A percentile compares a stretch with the other conserved stretches of the same genome.
phyloP scores from a whole-genome alignment of 2,888 invertebrate genomes.

The Kryphioiulus occultus region DNA sequence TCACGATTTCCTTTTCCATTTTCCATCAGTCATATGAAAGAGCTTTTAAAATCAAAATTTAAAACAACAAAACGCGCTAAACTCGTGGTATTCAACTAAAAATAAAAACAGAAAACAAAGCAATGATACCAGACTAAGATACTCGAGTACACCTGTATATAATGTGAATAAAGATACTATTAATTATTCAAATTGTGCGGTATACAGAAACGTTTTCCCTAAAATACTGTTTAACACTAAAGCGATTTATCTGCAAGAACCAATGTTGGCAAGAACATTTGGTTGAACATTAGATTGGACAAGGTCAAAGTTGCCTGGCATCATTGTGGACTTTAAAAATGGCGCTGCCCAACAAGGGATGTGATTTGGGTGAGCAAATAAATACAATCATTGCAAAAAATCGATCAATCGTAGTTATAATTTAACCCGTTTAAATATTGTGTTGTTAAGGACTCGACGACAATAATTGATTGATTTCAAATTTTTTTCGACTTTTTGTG shows the following conservation, averaged over 20 bases:
- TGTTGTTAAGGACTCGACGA: too few relatives aligned
- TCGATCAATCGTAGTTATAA: too few relatives aligned
- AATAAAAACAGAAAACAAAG: background rate
- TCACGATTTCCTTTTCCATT: background rate
- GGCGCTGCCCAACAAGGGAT: conserved; percentile 28
- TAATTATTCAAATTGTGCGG: too few relatives aligned
- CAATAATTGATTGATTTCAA: background rate
- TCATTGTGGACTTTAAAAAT: background rate
- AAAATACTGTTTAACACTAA: background rate
- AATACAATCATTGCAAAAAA: background rate
- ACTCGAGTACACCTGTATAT: too few relatives aligned
- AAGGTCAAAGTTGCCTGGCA: background rate
- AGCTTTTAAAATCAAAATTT: background rate
- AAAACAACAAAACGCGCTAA: background rate
- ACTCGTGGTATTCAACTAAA: background rate
- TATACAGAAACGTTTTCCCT: too few relatives aligned
- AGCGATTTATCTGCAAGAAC: too few relatives aligned
- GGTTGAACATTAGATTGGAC: too few relatives aligned
- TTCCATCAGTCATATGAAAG: background rate
- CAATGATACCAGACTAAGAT: background rate
- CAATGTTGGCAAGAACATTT: too few relatives aligned
- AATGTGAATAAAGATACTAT: too few relatives aligned
- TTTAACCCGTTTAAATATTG: too few relatives aligned
- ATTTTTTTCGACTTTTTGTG: background rate
- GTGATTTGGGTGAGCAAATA: background rate